These are phyloP conservation scores for Ceriagrion tenellum DNA, from an alignment of 2,888 invertebrate genomes.

Conservation along the genomic window DNA sequence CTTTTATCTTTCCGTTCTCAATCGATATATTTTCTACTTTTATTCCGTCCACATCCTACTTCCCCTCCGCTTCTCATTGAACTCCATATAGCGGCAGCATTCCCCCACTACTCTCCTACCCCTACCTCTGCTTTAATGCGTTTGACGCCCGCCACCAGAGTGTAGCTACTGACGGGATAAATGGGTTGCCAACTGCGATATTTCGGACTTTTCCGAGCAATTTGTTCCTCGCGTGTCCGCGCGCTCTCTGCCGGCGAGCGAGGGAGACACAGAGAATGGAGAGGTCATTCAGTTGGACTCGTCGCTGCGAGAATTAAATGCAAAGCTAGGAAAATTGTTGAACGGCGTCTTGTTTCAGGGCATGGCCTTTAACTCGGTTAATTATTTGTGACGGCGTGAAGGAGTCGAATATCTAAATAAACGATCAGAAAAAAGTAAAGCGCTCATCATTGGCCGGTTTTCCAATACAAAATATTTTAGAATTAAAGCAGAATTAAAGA, in stretches of 20 bases:
- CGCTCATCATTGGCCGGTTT: no score
- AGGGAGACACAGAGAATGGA: not conserved
- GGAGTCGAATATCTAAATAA: not conserved
- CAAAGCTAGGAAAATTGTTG: not conserved
- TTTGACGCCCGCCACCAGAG: not conserved
- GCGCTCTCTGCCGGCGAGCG: not conserved
- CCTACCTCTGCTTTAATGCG: not conserved
- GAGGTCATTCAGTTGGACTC: not conserved
- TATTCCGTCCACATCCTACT: not conserved
- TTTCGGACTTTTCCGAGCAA: constrained; percentile 31
- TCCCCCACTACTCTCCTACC: no score
- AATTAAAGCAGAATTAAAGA: no score
- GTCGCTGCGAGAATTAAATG: not conserved
- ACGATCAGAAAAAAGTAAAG: not conserved
- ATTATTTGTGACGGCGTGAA: not conserved
- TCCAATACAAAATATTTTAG: no score
- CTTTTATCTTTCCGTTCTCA: not conserved
- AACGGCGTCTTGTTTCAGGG: not conserved
- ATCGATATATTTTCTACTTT: not conserved
- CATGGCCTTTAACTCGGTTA: not conserved
- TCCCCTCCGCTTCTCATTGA: not conserved
- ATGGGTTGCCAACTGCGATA: constrained; percentile 38
- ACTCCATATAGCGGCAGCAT: not conserved
- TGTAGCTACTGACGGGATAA: constrained; percentile 41
- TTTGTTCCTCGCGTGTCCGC: constrained; percentile 27